Evolutionary conservation across 2,113 vertebrate genomes (phyloP), one percentile per base, ranked within the genome.

Genomic region (Probosciger aterrimus): DNA sequence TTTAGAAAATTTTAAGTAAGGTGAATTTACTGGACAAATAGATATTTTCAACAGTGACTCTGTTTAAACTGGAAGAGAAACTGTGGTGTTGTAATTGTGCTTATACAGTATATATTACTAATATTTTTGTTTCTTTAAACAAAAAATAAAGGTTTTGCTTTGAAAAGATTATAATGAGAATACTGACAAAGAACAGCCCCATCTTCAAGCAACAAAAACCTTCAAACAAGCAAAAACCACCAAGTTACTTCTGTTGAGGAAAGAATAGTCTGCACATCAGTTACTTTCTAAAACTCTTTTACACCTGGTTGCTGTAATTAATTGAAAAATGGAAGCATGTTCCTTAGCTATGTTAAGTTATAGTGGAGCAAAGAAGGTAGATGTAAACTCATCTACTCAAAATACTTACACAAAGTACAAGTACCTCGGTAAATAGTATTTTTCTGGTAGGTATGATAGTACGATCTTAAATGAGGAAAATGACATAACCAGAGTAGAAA

Each of bases 301-400:
- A 33, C 60, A 64, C 31, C 43, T 92, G 60, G 44, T 93, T 82
- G 28, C 43, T 88, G 65, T 82, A 91, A 95, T 92, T 95, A 93
- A 49, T 27, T 93, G 63, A 82, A 87, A 91, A 91, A 84, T 59
- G 60, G 47, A 88, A 69, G 75, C 14, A 33, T 33, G 41, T 5
- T 96, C 60, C 74, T 91, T 70, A 88, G 30, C 43, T 65, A 18
- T 78, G 70, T 81, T 84, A 74, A 71, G 27, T 71, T 95, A 13
- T 69, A 91, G 60, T 88, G 57, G 28, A 97, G 55, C 0, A 0
- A 92, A 80, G 52, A 92, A 88, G 49, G 35, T 93, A 82, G 80
- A 31, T 82, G 14, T 91, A 57, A 94, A 93, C 22, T 91, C 18
- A 68, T 60, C 60, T 88, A 63, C 39, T 82, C 19, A 47, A 76